These are phyloP conservation scores for Sinhomidia bicolor DNA, from an alignment of 2,888 invertebrate genomes.

Conservation along the genomic window DNA sequence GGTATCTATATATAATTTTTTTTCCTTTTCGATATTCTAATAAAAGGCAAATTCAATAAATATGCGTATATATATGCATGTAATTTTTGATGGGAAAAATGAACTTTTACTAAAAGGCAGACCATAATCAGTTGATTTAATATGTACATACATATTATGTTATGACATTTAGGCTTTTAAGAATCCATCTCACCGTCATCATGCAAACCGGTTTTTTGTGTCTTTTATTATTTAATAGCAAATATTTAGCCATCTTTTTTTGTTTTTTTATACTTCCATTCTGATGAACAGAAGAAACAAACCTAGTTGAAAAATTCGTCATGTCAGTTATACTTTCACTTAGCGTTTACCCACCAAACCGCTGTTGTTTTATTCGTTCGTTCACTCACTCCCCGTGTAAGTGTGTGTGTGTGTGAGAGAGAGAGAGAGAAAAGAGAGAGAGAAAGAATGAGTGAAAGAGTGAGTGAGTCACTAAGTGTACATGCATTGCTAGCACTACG, in stretches of 20 bases:
- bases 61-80: too few relatives aligned
- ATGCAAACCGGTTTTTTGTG: not conserved
- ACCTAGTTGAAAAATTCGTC: constrained; percentile 50
- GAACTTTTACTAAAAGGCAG: not conserved
- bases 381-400: too few relatives aligned
- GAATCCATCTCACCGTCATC: not conserved
- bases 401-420: too few relatives aligned
- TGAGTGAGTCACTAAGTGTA: too few relatives aligned
- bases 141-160: not conserved
- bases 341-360: constrained; percentile 10
- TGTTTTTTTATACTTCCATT: not conserved
- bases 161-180: not conserved
- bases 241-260: constrained; percentile 12
- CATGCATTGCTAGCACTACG: not conserved
- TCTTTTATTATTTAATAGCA: not conserved
- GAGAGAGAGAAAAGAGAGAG: too few relatives aligned
- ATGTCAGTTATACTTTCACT: constrained; percentile 41
- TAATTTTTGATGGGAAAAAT: too few relatives aligned
- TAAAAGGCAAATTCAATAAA: too few relatives aligned
- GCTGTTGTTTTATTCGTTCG: not conserved
- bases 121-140: constrained; percentile 14
- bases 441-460: too few relatives aligned
- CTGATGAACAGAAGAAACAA: not conserved
- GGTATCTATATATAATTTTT: too few relatives aligned
- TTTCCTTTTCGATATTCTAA: too few relatives aligned